These are phyloP conservation scores for Alectura lathami DNA, from an alignment of 2,113 vertebrate species.

Conservation along the genomic window DNA sequence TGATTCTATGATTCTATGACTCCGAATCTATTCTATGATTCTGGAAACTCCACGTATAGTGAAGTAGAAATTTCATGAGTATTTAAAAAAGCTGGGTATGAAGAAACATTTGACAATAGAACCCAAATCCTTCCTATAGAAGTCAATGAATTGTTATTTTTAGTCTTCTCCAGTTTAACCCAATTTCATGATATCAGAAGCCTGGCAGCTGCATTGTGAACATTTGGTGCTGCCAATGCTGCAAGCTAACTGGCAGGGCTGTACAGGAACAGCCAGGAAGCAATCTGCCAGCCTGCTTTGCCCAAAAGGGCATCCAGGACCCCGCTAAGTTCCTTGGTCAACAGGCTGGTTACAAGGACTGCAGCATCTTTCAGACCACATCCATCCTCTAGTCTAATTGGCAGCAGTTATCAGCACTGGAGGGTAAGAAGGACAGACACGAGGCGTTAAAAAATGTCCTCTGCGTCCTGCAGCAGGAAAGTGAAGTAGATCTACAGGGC, in stretches of 20 bases:
- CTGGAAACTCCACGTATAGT: not conserved
- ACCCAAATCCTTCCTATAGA: not conserved
- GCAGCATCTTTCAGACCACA: not conserved
- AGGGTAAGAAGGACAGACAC: not conserved
- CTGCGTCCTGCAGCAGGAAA: not conserved
- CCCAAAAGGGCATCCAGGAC: not conserved
- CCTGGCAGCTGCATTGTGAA: slow-evolving; percentile 20
- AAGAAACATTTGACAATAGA: not conserved
- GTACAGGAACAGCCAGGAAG: not conserved
- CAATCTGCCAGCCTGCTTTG: not conserved
- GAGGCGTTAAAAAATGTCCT: not conserved
- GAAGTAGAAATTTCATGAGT: not conserved
- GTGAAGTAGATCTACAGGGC: not conserved
- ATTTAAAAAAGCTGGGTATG: not conserved
- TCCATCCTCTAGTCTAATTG: not conserved
- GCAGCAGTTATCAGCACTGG: not conserved
- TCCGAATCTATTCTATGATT: not conserved
- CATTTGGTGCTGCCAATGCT: slow-evolving; percentile 18
- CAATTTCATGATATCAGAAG: not conserved
- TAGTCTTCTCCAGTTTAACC: not conserved
- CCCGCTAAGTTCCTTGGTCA: rapidly evolving
- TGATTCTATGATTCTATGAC: not conserved
- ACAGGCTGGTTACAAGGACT: not conserved
- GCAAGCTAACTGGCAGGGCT: not conserved
- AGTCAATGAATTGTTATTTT: not conserved